phyloP scores from a whole-genome alignment of 2,797 vertebrate species.

The Dermochelys coriacea region DNA sequence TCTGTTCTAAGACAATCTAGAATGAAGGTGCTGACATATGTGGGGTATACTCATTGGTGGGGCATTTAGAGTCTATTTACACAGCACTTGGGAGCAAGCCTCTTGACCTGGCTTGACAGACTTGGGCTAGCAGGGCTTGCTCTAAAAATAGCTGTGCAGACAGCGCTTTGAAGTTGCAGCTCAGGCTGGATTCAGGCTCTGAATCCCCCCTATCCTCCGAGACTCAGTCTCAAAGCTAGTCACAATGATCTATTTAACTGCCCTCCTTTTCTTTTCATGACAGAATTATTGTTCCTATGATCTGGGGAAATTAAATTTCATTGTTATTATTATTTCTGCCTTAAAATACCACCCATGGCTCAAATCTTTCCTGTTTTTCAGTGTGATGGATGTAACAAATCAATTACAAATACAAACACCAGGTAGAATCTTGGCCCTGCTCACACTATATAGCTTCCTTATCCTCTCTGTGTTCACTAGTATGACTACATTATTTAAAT shows the following conservation, averaged over 20 bases:
- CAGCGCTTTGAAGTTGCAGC: background rate
- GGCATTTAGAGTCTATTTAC: background rate
- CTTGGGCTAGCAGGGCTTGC: background rate
- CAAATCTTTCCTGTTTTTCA: background rate
- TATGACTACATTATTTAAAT: background rate
- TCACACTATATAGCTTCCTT: background rate
- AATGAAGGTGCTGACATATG: background rate
- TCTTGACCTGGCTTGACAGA: background rate
- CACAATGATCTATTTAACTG: background rate
- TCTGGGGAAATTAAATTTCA: background rate
- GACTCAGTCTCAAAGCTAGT: background rate
- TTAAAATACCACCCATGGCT: background rate
- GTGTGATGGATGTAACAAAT: background rate
- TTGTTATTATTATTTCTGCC: background rate
- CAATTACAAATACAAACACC: background rate
- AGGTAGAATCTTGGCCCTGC: background rate
- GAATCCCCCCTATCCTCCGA: background rate
- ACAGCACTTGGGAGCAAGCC: background rate
- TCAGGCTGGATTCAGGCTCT: background rate
- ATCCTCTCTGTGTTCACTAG: fast-evolving
- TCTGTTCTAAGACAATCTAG: background rate
- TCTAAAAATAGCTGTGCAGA: background rate
- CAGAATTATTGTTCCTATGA: background rate
- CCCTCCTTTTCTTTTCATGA: background rate
- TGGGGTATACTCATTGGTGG: background rate